Conservation (phyloP, 2,113 vertebrate genomes). For the Melanocharis versteri region DNA sequence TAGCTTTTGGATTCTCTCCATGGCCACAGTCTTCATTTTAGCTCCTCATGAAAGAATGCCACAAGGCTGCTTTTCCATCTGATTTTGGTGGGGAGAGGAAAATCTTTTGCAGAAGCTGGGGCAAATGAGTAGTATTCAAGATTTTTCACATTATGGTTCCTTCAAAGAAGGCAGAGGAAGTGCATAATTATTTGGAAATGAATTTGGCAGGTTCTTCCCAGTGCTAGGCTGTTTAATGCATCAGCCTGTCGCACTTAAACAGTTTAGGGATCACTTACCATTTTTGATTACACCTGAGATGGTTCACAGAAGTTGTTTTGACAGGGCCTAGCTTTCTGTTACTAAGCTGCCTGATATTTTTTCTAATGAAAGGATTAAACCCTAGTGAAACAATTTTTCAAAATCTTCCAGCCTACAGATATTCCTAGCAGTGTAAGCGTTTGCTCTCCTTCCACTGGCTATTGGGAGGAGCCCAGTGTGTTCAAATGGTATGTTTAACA, state of each 20-base stretch:
- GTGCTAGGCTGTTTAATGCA: background rate
- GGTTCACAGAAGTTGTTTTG: constrained; percentile 15
- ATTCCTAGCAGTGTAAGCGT: background rate
- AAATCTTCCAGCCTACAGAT: background rate
- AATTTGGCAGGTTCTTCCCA: background rate
- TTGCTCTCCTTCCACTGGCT: background rate
- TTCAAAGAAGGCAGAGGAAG: background rate
- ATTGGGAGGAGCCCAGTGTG: background rate
- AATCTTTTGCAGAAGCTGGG: background rate
- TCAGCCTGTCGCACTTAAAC: background rate
- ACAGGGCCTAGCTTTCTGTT: constrained; percentile 14
- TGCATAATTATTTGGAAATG: constrained; percentile 16
- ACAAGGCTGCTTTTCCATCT: background rate
- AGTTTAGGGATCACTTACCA: background rate
- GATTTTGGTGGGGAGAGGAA: background rate
- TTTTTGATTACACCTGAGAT: constrained; percentile 22
- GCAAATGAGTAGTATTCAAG: background rate
- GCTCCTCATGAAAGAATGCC: background rate
- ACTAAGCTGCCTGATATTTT: background rate
- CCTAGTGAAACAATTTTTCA: background rate
- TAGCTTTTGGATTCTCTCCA: background rate
- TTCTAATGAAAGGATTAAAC: background rate
- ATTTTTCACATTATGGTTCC: background rate
- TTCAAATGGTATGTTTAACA: background rate
- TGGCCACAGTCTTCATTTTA: background rate